These are phyloP conservation scores for Harpalus rubripes DNA, from an alignment of 2,888 invertebrate species.

Conservation along the genomic window DNA sequence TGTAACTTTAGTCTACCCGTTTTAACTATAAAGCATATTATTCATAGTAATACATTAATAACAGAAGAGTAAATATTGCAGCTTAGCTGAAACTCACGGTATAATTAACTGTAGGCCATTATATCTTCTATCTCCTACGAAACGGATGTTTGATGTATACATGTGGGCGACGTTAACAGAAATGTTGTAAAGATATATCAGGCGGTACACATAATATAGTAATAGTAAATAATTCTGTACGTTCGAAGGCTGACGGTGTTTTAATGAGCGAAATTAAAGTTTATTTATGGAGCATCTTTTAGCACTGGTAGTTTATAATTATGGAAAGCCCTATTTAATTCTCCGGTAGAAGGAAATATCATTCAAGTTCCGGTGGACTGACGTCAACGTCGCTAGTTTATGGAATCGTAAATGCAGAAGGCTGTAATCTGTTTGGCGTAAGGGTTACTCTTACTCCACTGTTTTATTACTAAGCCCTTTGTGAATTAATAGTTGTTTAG, in stretches of 20 bases:
- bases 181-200: not conserved
- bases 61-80: too few species aligned
- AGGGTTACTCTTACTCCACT: constrained; percentile 38
- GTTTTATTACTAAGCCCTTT: constrained; percentile 46
- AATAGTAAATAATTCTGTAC: not conserved
- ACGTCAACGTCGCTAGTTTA: constrained; percentile 23
- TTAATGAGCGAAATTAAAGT: constrained; percentile 18
- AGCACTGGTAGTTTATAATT: constrained; percentile 41
- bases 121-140: too few species aligned
- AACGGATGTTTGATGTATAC: not conserved
- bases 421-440: constrained; percentile 45
- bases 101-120: too few species aligned
- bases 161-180: not conserved
- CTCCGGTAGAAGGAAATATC: constrained; percentile 35
- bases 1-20: too few species aligned
- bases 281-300: constrained; percentile 33
- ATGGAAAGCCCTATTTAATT: constrained; percentile 22
- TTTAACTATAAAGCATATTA: too few species aligned
- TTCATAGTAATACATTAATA: too few species aligned
- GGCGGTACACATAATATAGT: not conserved
- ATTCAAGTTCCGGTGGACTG: constrained; percentile 33
- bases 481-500: constrained; percentile 42
- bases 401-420: constrained; percentile 51
- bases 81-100: too few species aligned
- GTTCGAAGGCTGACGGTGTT: constrained; percentile 1